A percentile compares a stretch with the other conserved stretches of the same genome.
Evolutionary conservation across 1,140 invertebrate genomes (phyloP).

Genomic region (Anagrus nilaparvatae): DNA sequence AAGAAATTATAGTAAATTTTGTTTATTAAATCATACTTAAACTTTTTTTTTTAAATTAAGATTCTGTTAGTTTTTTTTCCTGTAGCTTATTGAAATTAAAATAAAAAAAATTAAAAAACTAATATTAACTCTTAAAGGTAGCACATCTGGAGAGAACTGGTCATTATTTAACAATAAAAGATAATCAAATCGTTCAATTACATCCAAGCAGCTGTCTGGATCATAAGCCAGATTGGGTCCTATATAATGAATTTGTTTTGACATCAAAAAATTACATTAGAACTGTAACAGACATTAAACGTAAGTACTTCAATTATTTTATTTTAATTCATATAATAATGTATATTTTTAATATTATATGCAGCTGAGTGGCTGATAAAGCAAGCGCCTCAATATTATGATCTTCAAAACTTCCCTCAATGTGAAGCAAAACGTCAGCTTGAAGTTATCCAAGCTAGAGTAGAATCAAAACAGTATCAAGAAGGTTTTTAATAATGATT

Average conservation of each 20-base stretch:
- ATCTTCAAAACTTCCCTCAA: slow-evolving; percentile 93
- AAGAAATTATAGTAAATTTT: slow-evolving; percentile 3
- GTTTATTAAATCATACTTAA: not conserved
- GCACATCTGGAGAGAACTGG: slow-evolving; percentile 92
- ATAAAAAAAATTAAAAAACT: no score
- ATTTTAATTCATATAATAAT: slow-evolving; percentile 10
- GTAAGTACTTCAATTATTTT: slow-evolving; percentile 49
- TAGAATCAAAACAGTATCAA: slow-evolving; percentile 80
- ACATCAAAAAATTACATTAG: slow-evolving; percentile 99
- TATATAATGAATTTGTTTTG: slow-evolving; percentile 99
- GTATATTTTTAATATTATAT: slow-evolving; percentile 29
- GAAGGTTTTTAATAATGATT: slow-evolving; percentile 60
- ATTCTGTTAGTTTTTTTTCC: no score
- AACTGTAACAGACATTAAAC: slow-evolving; percentile 97
- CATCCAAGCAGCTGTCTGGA: slow-evolving; percentile 98
- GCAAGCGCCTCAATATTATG: slow-evolving; percentile 96
- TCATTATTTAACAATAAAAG: slow-evolving; percentile 97
- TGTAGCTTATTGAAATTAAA: no score
- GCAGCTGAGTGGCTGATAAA: slow-evolving; percentile 88
- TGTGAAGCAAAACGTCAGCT: slow-evolving; percentile 93
- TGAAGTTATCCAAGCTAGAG: slow-evolving; percentile 68
- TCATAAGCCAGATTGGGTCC: slow-evolving; percentile 99
- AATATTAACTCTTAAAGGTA: no score
- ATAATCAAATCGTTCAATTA: slow-evolving; percentile 97
- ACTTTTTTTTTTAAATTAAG: not conserved